Evolutionary conservation across 2,888 invertebrate genomes (phyloP).

Genomic region (Calliscelio sp.): DNA sequence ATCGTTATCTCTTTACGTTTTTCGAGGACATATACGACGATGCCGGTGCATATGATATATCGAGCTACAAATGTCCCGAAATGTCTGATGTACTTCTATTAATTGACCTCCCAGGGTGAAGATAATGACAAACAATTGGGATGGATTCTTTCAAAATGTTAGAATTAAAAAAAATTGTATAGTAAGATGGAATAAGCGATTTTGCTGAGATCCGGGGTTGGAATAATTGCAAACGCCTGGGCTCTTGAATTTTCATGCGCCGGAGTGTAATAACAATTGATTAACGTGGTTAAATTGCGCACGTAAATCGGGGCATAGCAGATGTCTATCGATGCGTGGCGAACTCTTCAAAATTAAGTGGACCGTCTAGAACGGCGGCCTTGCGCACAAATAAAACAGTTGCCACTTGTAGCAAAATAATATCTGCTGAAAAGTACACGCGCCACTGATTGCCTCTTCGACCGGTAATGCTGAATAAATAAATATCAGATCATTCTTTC

Average conservation of each 20-base stretch:
- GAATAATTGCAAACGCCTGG: slow-evolving; percentile 61
- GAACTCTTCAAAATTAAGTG: slow-evolving; percentile 83
- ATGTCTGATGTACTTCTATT: too few relatives aligned
- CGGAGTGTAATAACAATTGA: slow-evolving; percentile 58
- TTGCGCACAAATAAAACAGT: slow-evolving; percentile 81
- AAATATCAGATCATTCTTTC: slow-evolving; percentile 38
- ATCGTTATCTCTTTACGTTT: too few relatives aligned
- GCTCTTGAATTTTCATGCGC: slow-evolving; percentile 59
- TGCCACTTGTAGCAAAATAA: slow-evolving; percentile 82
- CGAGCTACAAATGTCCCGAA: too few relatives aligned
- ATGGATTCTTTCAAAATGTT: too few relatives aligned
- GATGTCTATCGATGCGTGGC: slow-evolving; percentile 79
- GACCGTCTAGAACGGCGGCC: slow-evolving; percentile 76
- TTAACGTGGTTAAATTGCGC: slow-evolving; percentile 67
- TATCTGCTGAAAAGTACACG: slow-evolving; percentile 80
- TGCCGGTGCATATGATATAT: too few relatives aligned
- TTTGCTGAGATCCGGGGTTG: slow-evolving; percentile 18
- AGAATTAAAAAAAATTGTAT: background rate
- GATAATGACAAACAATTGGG: too few relatives aligned
- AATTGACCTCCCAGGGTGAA: too few relatives aligned
- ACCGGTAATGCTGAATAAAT: slow-evolving; percentile 52
- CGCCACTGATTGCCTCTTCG: slow-evolving; percentile 79
- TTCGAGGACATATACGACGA: too few relatives aligned
- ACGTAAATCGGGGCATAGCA: slow-evolving; percentile 75
- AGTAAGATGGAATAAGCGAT: background rate